These are phyloP conservation scores for Morpho helenor DNA, from an alignment of 2,888 invertebrate genomes.

Conservation along the genomic window DNA sequence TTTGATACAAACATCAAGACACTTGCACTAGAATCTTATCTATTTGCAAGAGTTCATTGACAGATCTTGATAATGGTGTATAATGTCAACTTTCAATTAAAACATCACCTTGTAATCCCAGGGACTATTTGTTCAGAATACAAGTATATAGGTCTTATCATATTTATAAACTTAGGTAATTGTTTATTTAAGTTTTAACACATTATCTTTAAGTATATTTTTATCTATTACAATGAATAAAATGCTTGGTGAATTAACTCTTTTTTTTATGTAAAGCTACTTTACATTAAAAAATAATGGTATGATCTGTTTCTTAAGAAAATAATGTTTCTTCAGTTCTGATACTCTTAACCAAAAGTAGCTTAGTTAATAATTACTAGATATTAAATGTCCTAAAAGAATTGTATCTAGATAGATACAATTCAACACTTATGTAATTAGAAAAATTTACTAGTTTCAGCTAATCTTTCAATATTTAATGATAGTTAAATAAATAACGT, in stretches of 20 bases:
- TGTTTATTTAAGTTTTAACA: conserved; percentile 29
- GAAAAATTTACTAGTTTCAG: too few relatives aligned
- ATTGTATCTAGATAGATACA: too few relatives aligned
- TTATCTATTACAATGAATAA: conserved; percentile 28
- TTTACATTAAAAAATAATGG: neutral
- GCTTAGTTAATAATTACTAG: too few relatives aligned
- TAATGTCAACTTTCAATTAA: conserved; percentile 17
- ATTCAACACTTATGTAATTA: too few relatives aligned
- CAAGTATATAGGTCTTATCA: conserved; percentile 21
- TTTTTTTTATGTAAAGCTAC: too few relatives aligned
- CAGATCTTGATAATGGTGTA: conserved; percentile 25
- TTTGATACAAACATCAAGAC: conserved; percentile 8
- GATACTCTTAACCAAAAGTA: too few relatives aligned
- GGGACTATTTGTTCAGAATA: neutral
- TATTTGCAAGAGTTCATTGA: conserved; percentile 32
- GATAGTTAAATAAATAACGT: too few relatives aligned
- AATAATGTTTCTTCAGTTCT: too few relatives aligned
- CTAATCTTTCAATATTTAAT: too few relatives aligned
- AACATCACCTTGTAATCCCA: conserved; percentile 14
- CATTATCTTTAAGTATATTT: conserved; percentile 29
- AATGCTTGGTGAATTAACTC: conserved; percentile 10
- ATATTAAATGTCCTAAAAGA: too few relatives aligned
- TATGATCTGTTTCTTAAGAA: too few relatives aligned
- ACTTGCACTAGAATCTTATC: conserved; percentile 27
- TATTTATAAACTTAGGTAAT: conserved; percentile 27